Base-by-base conservation (phyloP, 2,797 vertebrate genomes). In the Semaprochilodus insignis region DNA sequence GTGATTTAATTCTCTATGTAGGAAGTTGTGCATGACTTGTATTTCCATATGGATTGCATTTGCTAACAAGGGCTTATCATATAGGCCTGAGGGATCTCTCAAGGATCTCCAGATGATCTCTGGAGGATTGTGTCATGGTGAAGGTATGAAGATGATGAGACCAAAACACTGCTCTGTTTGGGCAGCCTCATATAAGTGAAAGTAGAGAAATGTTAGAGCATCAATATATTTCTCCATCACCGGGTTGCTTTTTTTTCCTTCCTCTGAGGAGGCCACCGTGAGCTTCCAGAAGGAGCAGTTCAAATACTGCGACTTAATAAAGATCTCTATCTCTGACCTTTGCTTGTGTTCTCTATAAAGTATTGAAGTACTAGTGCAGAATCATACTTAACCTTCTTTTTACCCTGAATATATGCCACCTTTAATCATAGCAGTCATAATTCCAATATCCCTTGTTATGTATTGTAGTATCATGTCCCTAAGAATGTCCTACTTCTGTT, bases 81-180 rank as follows among this genome's bases (percentile, higher is more conserved):
- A 80, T 63, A 88, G 84, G 81, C 82, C 90, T 85, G 11, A 59
- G 36, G 87, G 89, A 91, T 14, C 62, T 65, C 62, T 17, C 11
- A 55, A 34, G 87, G 89, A 91, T 16, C 27, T 63, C 60, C 11
- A 13, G 25, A 15, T 10, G 25, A 27, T 91, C 90, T 86, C 83
- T 36, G 19, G 72, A 75, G 89, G 87, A 91, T 92, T 86, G 90
- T 90, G 91, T 87, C 89, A 93, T 92, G 86, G 90, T 88, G n/a
- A 84, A 91, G 86, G 82, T 88, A 88, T 85, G 91, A 83, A 90
- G 83, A 86, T 93, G 87, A 93, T 92, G 88, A 92, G 87, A 82
- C 52, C 73, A 59, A 72, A 87, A 36, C 69, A 83, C 77, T 85
- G 74, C 63, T 74, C 55, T 74, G 65, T 62, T 80, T 65, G 40